Percentiles rank a stretch among this genome's conserved stretches.
These are phyloP conservation scores for Cosmia trapezina DNA, from an alignment of 2,888 invertebrate genomes.

Conservation along the genomic window DNA sequence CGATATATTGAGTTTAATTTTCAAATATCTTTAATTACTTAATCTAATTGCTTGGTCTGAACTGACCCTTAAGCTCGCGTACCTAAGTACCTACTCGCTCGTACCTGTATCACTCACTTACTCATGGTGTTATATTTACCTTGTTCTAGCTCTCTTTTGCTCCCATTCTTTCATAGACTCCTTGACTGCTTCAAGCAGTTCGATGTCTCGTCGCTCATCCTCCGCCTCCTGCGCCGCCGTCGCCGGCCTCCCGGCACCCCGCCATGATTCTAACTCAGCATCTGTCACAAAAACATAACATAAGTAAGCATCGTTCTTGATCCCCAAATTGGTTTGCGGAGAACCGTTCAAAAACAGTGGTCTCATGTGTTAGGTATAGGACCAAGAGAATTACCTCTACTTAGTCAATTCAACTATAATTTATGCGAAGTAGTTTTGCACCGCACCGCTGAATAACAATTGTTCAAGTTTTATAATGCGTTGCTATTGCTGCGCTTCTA, in stretches of 20 bases:
- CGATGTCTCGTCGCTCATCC: constrained; percentile 93
- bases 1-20: too few relatives aligned
- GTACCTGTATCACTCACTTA: not conserved
- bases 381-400: too few relatives aligned
- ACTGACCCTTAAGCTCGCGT: not conserved
- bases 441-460: too few relatives aligned
- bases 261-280: constrained; percentile 87
- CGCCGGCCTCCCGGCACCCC: constrained; percentile 87
- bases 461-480: too few relatives aligned
- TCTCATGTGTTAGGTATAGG: not conserved
- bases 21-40: too few relatives aligned
- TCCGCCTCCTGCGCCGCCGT: constrained; percentile 92
- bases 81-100: not conserved
- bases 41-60: too few relatives aligned
- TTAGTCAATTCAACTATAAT: too few relatives aligned
- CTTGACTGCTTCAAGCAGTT: constrained; percentile 93
- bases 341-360: not conserved
- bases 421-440: too few relatives aligned
- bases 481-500: too few relatives aligned
- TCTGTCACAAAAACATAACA: constrained; percentile 69
- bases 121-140: constrained; percentile 71
- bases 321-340: not conserved
- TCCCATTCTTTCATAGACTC: constrained; percentile 94
- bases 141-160: constrained; percentile 88
- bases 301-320: not conserved